Evolutionary conservation across 2,888 invertebrate species (phyloP), one percentile per base, ranked within the genome.

Genomic region (Epinotia ramella): DNA sequence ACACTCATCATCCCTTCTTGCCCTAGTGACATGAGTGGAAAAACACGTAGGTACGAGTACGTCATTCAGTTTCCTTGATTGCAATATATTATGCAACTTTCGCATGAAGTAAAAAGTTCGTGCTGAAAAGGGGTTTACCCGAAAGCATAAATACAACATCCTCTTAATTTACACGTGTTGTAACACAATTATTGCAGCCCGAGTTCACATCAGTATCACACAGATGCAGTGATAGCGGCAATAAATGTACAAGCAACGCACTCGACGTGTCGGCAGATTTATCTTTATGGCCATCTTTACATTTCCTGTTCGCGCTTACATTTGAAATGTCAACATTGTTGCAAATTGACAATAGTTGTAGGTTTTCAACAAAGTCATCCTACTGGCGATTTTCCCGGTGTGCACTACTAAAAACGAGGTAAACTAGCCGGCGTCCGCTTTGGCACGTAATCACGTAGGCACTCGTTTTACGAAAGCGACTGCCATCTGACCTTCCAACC

Each of bases 201-300:
- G 20, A 46, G 65, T 40, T 56, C 46, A 56, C 53, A 53, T 67
- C n/a, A 53, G 53, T 53, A 7, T 6, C 62, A 56, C 53, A 71
- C 33, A 73, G 71, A 76, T 76, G 72, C 66, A 57, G 56, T 62
- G 76, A 76, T 76, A 76, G 57, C 56, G 24, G 66, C 72, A 57
- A 62, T 72, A 72, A 72, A 67, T 70, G 65, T 72, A 60, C 24
- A 62, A 57, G 67, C 63, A 33, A 1, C 68, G 74, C 62, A 53
- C 57, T 76, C 24, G 46, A 59, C 71, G 67, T 76, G 76, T 67
- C 77, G 76, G 69, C 66, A 20, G 57, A 56, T 68, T 73, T 72
- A 86, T 85, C 85, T 84, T 82, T 84, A 82, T 73, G 82, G 82
- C 81, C 82, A 86, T 86, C 86, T 82, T 79, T 80, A 78, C 81